Conservation (phyloP, 2,113 vertebrate species). For the Podiceps cristatus region DNA sequence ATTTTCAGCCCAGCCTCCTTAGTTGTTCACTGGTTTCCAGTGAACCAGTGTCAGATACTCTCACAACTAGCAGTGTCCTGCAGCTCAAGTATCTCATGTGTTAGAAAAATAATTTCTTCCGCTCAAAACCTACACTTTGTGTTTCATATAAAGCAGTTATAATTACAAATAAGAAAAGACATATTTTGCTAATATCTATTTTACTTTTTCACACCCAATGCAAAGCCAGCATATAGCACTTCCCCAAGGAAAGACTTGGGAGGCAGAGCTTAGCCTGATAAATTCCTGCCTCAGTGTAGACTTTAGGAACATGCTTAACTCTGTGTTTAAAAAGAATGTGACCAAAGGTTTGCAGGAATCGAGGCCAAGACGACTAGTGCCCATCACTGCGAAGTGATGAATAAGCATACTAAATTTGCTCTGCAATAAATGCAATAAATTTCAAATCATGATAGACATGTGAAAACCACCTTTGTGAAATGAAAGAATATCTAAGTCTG, state of each 20-base stretch:
- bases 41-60: neutral
- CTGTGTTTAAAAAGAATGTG: neutral
- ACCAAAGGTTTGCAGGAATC: neutral
- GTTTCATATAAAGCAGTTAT: neutral
- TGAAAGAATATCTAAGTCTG: neutral
- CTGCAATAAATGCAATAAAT: neutral
- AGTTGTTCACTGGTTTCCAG: neutral
- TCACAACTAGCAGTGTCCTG: neutral
- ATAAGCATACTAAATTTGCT: neutral
- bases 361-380: neutral
- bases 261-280: neutral
- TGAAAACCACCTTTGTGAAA: slow-evolving; percentile 10
- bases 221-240: neutral
- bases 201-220: neutral
- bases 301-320: neutral
- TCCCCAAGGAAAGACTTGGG: neutral
- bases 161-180: neutral
- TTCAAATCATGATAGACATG: neutral
- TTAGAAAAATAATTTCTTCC: neutral
- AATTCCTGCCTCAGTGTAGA: neutral
- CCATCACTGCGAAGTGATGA: neutral
- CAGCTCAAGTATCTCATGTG: neutral
- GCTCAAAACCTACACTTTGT: neutral
- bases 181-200: neutral
- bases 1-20: neutral